Evolutionary conservation across 2,113 vertebrate species (phyloP).

Genomic region (Smithornis capensis): DNA sequence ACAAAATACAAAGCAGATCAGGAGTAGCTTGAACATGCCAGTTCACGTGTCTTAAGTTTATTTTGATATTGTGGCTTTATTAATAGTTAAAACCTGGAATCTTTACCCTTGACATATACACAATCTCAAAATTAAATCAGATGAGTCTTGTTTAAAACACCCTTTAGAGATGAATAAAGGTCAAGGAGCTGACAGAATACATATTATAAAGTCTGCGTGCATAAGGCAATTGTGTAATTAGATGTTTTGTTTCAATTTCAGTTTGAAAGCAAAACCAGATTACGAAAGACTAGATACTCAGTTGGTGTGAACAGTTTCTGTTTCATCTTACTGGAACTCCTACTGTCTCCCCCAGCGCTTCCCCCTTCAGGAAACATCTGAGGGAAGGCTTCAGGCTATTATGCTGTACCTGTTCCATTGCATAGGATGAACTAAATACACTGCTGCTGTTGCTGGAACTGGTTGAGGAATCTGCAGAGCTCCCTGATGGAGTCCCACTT

Average conservation of each 20-base stretch:
- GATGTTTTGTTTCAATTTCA: neutral
- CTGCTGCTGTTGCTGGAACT: constrained; percentile 85
- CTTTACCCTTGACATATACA: neutral
- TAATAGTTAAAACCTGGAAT: neutral
- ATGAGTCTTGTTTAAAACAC: neutral
- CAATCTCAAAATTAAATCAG: neutral
- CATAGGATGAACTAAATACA: constrained; percentile 92
- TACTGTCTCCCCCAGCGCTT: neutral
- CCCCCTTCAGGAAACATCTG: neutral
- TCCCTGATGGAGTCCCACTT: constrained; percentile 93
- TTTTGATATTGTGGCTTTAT: neutral
- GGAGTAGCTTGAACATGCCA: neutral
- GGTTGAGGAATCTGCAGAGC: constrained; percentile 90
- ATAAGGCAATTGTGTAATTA: neutral
- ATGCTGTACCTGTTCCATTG: constrained; percentile 88
- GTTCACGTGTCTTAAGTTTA: neutral
- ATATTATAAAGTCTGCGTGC: neutral
- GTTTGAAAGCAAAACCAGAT: neutral
- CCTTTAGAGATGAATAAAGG: neutral
- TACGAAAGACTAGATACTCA: neutral
- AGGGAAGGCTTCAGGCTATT: neutral
- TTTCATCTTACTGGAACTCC: neutral
- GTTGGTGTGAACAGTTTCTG: neutral
- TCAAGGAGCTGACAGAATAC: neutral
- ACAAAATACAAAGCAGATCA: neutral